phyloP scores from a whole-genome alignment of 2,113 vertebrate genomes.

The human (Homo sapiens) region DNA sequence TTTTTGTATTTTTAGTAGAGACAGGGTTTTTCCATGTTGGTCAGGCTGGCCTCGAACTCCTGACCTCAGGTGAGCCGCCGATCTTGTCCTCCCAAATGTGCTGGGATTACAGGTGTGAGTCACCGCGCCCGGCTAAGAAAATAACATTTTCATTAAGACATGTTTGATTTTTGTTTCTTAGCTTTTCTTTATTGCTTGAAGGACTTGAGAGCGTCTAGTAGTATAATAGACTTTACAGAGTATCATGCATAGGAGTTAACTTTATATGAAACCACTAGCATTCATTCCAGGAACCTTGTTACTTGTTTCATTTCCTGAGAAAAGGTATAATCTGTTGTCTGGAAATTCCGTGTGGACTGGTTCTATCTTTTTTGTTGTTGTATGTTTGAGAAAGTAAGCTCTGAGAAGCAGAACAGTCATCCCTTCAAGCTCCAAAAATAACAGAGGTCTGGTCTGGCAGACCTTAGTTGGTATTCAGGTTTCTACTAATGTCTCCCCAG shows the following conservation, averaged over 20 bases:
- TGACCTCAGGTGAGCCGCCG: too few relatives aligned
- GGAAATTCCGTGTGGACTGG: background rate
- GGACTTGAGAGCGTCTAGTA: background rate
- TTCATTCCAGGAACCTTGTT: background rate
- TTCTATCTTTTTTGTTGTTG: conserved; percentile 17
- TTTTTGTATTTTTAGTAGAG: too few relatives aligned
- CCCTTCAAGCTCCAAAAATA: background rate
- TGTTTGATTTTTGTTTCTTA: conserved; percentile 49
- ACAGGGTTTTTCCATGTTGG: too few relatives aligned
- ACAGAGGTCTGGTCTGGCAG: background rate
- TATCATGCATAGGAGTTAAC: background rate
- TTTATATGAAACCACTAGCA: background rate
- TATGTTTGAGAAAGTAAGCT: conserved; percentile 53
- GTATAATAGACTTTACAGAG: background rate
- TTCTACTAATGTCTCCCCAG: background rate
- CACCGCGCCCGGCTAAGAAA: background rate
- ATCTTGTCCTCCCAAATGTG: too few relatives aligned
- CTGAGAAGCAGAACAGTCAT: background rate
- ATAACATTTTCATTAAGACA: background rate
- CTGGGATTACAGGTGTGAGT: too few relatives aligned
- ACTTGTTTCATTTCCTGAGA: conserved; percentile 39
- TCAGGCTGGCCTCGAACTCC: too few relatives aligned
- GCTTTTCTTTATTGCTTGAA: conserved; percentile 34
- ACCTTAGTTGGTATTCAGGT: background rate
- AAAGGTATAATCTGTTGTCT: conserved; percentile 34